Percentiles rank a stretch among this genome's conserved stretches.
phyloP scores from a whole-genome alignment of 2,797 vertebrate species.

The Spinus pinus region DNA sequence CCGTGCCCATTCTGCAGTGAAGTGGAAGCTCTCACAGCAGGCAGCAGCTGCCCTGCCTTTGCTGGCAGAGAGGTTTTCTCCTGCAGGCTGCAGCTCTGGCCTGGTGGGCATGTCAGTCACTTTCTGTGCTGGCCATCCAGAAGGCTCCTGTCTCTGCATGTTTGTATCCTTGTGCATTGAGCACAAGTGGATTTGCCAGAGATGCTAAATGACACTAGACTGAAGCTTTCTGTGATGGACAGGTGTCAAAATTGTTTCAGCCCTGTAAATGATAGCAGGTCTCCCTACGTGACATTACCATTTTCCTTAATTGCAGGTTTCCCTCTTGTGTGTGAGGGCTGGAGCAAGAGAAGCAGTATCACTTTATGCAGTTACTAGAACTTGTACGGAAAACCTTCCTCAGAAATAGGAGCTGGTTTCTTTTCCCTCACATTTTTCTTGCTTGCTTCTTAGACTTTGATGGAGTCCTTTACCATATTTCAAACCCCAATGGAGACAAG shows the following conservation, averaged over 20 bases:
- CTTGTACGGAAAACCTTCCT: neutral
- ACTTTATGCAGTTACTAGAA: neutral
- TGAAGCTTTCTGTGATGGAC: neutral
- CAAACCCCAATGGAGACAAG: slow-evolving; percentile 97
- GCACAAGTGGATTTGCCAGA: neutral
- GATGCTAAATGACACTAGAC: neutral
- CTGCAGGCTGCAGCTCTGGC: slow-evolving; percentile 1
- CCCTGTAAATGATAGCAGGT: neutral
- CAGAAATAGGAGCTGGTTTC: neutral
- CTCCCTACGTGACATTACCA: neutral
- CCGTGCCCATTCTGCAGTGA: neutral
- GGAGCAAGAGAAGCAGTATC: neutral
- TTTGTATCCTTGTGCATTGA: neutral
- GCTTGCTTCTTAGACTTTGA: slow-evolving; percentile 87
- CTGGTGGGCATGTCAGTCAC: neutral
- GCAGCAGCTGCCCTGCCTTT: neutral
- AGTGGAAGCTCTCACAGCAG: slow-evolving; percentile 34
- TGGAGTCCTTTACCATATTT: slow-evolving; percentile 99
- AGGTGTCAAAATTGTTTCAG: slow-evolving; percentile 13
- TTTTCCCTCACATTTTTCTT: neutral
- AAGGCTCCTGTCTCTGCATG: neutral
- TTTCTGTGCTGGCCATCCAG: neutral
- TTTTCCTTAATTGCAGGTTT: neutral
- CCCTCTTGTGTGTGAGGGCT: neutral
- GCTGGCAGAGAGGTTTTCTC: neutral